Conservation (phyloP, 2,113 vertebrate species). For the Forbesichthys papilliferus region DNA sequence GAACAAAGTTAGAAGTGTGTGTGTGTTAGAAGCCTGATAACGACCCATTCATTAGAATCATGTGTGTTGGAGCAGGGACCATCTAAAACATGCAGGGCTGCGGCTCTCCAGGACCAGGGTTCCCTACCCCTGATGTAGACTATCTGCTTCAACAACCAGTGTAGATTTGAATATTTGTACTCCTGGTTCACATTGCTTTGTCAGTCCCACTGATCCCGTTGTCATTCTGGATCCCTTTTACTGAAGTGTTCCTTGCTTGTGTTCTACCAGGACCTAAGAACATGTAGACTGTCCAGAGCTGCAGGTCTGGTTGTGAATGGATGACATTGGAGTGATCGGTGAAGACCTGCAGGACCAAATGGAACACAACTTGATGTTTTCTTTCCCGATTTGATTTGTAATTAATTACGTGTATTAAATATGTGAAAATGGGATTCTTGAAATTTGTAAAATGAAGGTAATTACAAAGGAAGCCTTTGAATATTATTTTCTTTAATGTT, state of each 20-base stretch:
- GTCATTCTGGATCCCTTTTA: neutral
- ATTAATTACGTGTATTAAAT: conserved; percentile 61
- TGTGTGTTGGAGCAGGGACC: no score
- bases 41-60: no score
- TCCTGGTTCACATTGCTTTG: no score
- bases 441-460: neutral
- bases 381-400: conserved; percentile 53
- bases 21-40: no score
- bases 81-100: no score
- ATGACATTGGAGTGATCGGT: conserved; percentile 36
- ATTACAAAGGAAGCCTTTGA: conserved; percentile 10
- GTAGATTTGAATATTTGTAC: no score
- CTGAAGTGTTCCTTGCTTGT: neutral
- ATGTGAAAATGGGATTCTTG: conserved; percentile 13
- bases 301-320: conserved; percentile 25
- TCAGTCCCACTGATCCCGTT: no score
- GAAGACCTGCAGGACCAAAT: conserved; percentile 31
- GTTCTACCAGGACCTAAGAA: conserved; percentile 49
- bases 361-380: conserved; percentile 4
- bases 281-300: conserved; percentile 25
- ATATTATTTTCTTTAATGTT: conserved; percentile 23
- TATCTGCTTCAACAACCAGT: no score
- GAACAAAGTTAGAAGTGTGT: no score
- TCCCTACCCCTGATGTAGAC: no score
- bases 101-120: no score